These are phyloP conservation scores for Pherbina coryleti DNA, from an alignment of 2,888 invertebrate species.

Conservation along the genomic window DNA sequence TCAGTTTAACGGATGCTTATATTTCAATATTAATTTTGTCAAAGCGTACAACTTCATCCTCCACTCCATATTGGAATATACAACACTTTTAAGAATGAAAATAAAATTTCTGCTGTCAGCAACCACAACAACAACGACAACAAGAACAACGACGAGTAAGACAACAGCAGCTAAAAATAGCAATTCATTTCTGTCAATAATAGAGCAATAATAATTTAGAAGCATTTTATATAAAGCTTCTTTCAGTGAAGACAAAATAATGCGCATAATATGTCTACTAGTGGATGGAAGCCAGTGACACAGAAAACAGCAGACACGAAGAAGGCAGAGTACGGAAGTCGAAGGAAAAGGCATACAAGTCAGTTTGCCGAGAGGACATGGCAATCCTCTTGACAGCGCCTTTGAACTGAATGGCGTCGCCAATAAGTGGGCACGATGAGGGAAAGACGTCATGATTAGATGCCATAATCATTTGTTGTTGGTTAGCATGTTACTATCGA, in stretches of 20 bases:
- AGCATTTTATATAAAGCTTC: slow-evolving; percentile 55
- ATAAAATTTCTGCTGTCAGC: not conserved
- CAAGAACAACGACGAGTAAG: not conserved
- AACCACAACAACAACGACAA: not conserved
- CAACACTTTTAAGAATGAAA: too few species aligned
- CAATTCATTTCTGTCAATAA: slow-evolving; percentile 62
- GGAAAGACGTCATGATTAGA: slow-evolving; percentile 60
- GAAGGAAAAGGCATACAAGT: not conserved
- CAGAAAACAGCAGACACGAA: not conserved
- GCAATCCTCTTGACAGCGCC: slow-evolving; percentile 27
- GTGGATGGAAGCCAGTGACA: not conserved
- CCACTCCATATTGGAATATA: too few species aligned
- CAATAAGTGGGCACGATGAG: slow-evolving; percentile 1
- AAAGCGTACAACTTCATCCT: too few species aligned
- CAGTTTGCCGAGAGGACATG: not conserved
- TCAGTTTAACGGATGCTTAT: too few species aligned
- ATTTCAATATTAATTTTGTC: too few species aligned
- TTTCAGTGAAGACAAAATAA: slow-evolving; percentile 44
- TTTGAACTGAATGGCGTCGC: slow-evolving; percentile 52
- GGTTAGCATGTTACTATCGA: not conserved
- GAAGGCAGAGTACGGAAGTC: not conserved
- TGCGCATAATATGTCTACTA: slow-evolving; percentile 45
- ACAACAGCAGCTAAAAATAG: slow-evolving; percentile 50
- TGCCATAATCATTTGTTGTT: slow-evolving; percentile 61
- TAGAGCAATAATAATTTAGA: slow-evolving; percentile 60